phyloP scores from a whole-genome alignment of 2,113 vertebrate species.

The Eretmochelys imbricata region DNA sequence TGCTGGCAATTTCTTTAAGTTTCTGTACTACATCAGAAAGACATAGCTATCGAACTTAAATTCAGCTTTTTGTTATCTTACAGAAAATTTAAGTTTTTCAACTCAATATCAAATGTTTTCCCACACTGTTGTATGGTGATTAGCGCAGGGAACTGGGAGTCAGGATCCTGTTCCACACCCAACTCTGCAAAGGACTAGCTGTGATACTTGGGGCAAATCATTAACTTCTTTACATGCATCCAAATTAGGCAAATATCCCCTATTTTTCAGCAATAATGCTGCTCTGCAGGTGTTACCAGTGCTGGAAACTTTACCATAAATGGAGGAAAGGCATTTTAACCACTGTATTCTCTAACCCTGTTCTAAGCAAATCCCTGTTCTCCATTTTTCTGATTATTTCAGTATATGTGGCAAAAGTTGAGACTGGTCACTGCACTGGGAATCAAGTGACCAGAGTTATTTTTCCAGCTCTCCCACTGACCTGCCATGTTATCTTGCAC shows the following conservation, averaged over 20 bases:
- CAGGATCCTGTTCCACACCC: not conserved
- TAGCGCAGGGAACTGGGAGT: not conserved
- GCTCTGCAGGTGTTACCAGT: not conserved
- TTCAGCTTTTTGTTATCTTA: not conserved
- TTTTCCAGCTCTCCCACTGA: not conserved
- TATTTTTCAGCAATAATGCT: not conserved
- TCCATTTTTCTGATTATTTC: not conserved
- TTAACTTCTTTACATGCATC: not conserved
- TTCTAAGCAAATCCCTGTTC: not conserved
- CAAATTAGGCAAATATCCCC: not conserved
- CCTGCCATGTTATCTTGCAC: not conserved
- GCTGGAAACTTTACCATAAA: not conserved
- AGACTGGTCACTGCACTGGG: not conserved
- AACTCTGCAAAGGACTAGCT: not conserved
- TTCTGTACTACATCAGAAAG: not conserved
- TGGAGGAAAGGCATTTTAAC: not conserved
- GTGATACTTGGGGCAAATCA: not conserved
- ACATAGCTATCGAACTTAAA: accelerated
- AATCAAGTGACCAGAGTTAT: accelerated
- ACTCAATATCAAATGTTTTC: not conserved
- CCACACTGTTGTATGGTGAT: not conserved
- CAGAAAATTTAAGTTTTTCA: not conserved
- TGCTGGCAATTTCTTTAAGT: not conserved
- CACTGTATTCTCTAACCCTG: not conserved
- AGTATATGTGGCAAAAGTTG: not conserved